Evolutionary conservation across 1,140 invertebrate genomes (phyloP).

Genomic region (Brevipalpus yothersi): DNA sequence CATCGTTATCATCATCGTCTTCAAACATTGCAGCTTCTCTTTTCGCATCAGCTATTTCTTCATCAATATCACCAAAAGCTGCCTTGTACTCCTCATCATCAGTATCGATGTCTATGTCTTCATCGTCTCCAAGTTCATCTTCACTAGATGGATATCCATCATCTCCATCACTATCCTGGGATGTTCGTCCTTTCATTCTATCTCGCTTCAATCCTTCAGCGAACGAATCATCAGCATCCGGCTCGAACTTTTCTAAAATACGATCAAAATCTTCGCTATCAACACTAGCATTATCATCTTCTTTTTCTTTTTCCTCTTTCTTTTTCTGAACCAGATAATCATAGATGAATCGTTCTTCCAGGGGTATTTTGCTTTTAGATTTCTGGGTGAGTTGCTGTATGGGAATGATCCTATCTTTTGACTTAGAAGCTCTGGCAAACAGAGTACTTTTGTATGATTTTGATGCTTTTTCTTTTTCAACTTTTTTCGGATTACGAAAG

Average conservation of each 20-base stretch:
- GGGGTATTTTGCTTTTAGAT: constrained; percentile 39
- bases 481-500: constrained; percentile 77
- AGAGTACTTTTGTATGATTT: constrained; percentile 2
- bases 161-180: constrained; percentile 12
- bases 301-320: constrained; percentile 21
- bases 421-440: not conserved
- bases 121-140: constrained; percentile 13
- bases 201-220: constrained; percentile 9
- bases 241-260: constrained; percentile 17
- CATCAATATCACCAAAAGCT: constrained; percentile 22
- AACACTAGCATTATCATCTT: constrained; percentile 50
- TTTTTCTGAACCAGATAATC: constrained; percentile 17
- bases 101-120: constrained; percentile 14
- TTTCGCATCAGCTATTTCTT: constrained; percentile 29
- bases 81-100: constrained; percentile 15
- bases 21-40: constrained; percentile 15
- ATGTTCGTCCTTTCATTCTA: constrained; percentile 3
- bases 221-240: constrained; percentile 9
- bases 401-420: not conserved
- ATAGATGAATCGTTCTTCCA: constrained; percentile 55
- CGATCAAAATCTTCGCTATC: constrained; percentile 59
- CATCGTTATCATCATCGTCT: not conserved
- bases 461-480: constrained; percentile 20
- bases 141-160: constrained; percentile 14
- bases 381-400: constrained; percentile 34